These are phyloP conservation scores for Sander lucioperca DNA, from an alignment of 2,113 vertebrate genomes.

Conservation along the genomic window DNA sequence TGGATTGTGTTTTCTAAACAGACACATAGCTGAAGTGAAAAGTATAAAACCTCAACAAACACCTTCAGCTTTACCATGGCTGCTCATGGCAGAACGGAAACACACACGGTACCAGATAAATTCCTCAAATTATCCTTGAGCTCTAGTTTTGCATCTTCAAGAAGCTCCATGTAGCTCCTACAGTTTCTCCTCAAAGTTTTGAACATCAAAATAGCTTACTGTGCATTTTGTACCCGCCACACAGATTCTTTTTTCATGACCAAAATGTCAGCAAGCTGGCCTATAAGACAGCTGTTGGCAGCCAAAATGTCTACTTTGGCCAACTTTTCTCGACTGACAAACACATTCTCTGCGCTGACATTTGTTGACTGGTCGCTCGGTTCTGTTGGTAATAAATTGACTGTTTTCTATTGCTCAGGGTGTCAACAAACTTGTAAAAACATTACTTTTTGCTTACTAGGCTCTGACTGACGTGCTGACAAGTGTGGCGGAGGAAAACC, in stretches of 20 bases:
- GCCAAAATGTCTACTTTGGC: too few species aligned
- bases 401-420: background rate
- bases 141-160: background rate
- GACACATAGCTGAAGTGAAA: background rate
- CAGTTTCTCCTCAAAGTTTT: background rate
- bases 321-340: background rate
- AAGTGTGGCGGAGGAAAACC: slow-evolving; percentile 84
- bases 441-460: slow-evolving; percentile 32
- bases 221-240: background rate
- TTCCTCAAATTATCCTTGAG: background rate
- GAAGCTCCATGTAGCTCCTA: background rate
- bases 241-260: background rate
- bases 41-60: background rate
- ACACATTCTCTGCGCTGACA: background rate
- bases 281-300: too few species aligned
- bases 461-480: slow-evolving; percentile 83
- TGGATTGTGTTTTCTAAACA: slow-evolving; percentile 30
- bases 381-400: too few species aligned
- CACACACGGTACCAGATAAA: background rate
- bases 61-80: background rate
- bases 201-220: background rate
- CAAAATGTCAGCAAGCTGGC: background rate
- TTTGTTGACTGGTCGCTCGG: too few species aligned
- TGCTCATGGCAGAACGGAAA: background rate
- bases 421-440: background rate